Conservation (phyloP, 2,888 invertebrate species). For the Dryobota labecula region DNA sequence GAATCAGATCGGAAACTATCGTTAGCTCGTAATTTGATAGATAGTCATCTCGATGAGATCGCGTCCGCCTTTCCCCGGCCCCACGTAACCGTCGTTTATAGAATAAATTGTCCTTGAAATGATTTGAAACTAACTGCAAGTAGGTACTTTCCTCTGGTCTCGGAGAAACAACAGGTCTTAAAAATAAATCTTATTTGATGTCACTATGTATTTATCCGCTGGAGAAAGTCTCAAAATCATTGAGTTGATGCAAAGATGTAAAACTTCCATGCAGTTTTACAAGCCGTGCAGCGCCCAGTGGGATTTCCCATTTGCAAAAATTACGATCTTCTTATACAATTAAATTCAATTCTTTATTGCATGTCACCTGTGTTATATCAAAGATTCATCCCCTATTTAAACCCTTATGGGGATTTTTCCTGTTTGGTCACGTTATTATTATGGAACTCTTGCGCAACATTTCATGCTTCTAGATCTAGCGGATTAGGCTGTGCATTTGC, state of each 20-base stretch:
- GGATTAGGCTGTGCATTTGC: not conserved
- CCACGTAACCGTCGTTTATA: constrained; percentile 59
- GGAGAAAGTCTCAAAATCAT: constrained; percentile 9
- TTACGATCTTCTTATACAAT: not conserved
- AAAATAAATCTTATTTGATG: constrained; percentile 10
- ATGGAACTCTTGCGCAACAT: too few species aligned
- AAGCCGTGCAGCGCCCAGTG: not conserved
- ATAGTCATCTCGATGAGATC: constrained; percentile 63
- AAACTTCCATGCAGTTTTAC: not conserved
- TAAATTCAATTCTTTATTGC: too few species aligned
- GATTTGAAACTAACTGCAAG: constrained; percentile 55
- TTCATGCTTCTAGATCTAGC: not conserved
- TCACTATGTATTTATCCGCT: not conserved
- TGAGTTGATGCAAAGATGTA: not conserved
- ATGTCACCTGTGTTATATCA: too few species aligned
- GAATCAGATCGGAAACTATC: constrained; percentile 71
- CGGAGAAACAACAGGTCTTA: constrained; percentile 15
- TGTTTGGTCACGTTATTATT: too few species aligned
- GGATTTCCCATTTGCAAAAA: not conserved
- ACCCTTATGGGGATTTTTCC: too few species aligned
- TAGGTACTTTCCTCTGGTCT: constrained; percentile 34
- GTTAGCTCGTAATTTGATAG: constrained; percentile 60
- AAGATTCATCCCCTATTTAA: not conserved
- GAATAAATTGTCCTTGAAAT: constrained; percentile 69
- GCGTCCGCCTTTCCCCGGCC: constrained; percentile 65